Evolutionary conservation across 2,113 vertebrate genomes (phyloP), one percentile per base, ranked within the genome.

Genomic region (Xenopus laevis): DNA sequence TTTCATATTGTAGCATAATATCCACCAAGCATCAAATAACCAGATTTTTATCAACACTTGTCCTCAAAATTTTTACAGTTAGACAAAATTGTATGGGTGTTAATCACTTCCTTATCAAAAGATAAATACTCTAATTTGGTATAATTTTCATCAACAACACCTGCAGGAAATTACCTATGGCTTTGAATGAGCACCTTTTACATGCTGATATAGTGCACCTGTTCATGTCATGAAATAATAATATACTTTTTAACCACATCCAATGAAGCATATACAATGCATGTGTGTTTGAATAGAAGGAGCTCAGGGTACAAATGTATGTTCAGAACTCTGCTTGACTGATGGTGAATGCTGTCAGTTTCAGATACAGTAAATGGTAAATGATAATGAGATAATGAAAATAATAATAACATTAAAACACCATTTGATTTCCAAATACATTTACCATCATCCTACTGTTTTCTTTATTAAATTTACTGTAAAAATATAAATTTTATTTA

Each of bases 61-160:
- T 55, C 61, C 50, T 23, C 20, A 10, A 17, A 46, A 16, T 53
- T 21, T 52, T 72, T 50, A 72, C 27, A 72, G 44, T 53, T 52
- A 55, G 71, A 67, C 59, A 44, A 71, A 63, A 52, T 65, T 55
- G 71, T 20, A 15, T n/a, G 46, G 45, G 20, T 40, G 61, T 55
- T 72, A 65, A 72, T 72, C 71, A 72, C 71, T 61, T 72, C 46
- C 71, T 65, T 65, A 57, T 72, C 60, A 62, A 65, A 52, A 62
- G 71, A 72, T 72, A 72, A 72, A 72, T 72, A 72, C 71, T 65
- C 23, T 72, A 72, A 72, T 72, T 72, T 65, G 71, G 61, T 57
- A 50, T 64, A 50, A 72, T 64, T 72, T 72, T 50, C 63, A 72
- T 72, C 61, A 72, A 72, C 71, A 72, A 53, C 71, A 72, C 60